phyloP scores from a whole-genome alignment of 1,140 invertebrate genomes.

The Drosophila gunungcola region DNA sequence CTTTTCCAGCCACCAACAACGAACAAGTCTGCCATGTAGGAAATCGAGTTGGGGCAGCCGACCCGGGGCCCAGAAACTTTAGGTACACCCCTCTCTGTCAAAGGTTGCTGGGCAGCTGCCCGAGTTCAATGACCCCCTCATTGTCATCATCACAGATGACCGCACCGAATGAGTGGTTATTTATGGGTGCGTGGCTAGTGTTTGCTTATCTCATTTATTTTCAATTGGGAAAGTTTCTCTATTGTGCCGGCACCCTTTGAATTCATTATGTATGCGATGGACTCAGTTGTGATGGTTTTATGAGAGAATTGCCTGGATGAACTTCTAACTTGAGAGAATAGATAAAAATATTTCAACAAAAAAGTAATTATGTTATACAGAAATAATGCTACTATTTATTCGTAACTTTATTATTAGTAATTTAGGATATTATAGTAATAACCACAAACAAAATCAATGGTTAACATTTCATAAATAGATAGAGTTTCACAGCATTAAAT shows the following conservation, averaged over 20 bases:
- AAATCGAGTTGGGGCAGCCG: conserved; percentile 55
- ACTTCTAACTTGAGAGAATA: background rate
- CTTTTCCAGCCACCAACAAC: background rate
- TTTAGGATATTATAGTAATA: no score
- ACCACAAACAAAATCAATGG: no score
- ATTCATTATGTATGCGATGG: background rate
- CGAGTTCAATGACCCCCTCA: conserved; percentile 46
- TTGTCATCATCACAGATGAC: conserved; percentile 5
- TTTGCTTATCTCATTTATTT: background rate
- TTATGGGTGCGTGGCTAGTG: background rate
- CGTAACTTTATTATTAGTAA: no score
- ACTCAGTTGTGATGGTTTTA: background rate
- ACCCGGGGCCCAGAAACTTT: conserved; percentile 62
- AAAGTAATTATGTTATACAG: no score
- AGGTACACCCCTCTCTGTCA: conserved; percentile 14
- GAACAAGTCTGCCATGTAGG: conserved; percentile 51
- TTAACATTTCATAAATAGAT: no score
- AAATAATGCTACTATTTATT: no score
- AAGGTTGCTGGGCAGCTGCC: conserved; percentile 21
- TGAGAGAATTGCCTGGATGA: background rate
- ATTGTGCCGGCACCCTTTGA: no score
- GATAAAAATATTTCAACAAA: background rate
- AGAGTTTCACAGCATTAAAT: no score
- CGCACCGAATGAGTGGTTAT: conserved; percentile 5
- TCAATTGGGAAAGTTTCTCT: background rate